Conservation (phyloP, 2,113 vertebrate genomes). For the Eupsittula cactorum region DNA sequence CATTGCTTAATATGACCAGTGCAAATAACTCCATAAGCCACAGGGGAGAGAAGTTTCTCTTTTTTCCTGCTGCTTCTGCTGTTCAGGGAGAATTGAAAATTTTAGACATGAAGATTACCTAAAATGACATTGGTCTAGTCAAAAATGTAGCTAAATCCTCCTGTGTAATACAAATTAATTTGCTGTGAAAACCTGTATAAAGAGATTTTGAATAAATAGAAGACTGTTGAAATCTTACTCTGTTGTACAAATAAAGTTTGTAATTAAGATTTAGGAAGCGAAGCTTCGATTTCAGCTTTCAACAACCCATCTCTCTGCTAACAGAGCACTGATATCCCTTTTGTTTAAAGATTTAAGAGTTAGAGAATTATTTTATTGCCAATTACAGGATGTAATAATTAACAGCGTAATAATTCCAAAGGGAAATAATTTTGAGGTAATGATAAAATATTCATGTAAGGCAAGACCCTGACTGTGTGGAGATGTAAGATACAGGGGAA, state of each 20-base stretch:
- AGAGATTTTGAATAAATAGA: constrained; percentile 42
- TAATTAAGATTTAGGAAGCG: constrained; percentile 12
- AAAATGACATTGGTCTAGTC: constrained; percentile 40
- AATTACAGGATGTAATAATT: not conserved
- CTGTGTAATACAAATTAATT: constrained; percentile 55
- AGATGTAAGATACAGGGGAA: not conserved
- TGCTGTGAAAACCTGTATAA: not conserved
- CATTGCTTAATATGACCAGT: not conserved
- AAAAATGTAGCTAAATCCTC: constrained; percentile 50
- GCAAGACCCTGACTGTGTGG: not conserved
- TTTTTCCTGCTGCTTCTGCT: not conserved
- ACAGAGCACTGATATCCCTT: not conserved
- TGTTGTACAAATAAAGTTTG: not conserved
- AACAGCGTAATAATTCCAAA: not conserved
- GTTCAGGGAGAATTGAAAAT: not conserved
- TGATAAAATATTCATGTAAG: not conserved
- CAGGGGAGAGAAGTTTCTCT: not conserved
- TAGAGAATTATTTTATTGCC: not conserved
- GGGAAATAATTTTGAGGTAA: constrained; percentile 1
- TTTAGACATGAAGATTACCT: constrained; percentile 43
- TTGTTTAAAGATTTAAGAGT: not conserved
- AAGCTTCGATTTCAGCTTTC: not conserved
- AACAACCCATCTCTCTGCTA: not conserved
- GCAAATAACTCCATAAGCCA: not conserved
- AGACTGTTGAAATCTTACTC: not conserved